Evolutionary conservation across 2,113 vertebrate genomes (phyloP), one percentile per base, ranked within the genome.

Genomic region (Enhydra lutris): DNA sequence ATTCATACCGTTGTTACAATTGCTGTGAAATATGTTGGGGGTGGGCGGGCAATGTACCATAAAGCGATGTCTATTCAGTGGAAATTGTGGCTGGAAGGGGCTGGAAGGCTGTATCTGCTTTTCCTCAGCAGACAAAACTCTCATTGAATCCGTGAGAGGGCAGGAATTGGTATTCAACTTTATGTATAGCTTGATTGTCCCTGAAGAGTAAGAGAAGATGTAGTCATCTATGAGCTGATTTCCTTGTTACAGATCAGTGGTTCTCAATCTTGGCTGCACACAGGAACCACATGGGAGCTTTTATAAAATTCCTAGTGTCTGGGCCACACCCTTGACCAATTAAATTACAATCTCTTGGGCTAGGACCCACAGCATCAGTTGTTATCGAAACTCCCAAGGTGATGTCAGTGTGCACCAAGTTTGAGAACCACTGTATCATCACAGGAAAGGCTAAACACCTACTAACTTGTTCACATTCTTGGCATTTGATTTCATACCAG

Each of bases 1-100:
- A 98, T 98, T 97, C 93, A 97, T 98, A 98, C 95, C 31, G 73
- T 98, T 98, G 92, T 92, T 96, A 95, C 73, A 94, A 96, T 97
- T 93, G 31, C 94, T 98, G 95, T 97, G 97, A 98, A 98, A 96
- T 50, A 97, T 90, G 55, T 81, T 82, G 82, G 81, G 91, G 85
- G 50, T 65, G 36, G 92, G 74, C 34, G 59, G 65, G 31, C 78
- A 31, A 3, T 4, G 63, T 74, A 80, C 80, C 31, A 50, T 52
- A 95, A 85, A 86, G 50, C 42, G 57, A 81, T 67, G 76, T 92
- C 95, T 97, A 36, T 80, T 94, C 50, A 17, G 76, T 82, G 91
- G 81, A 61, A 91, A 95, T 61, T 79, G n/a, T 88, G 91, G 65
- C 65, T 95, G 76, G 85, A 91, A 89, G 83, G 86, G 50, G 45